phyloP scores from a whole-genome alignment of 2,888 invertebrate species.

The Caradrina clavipalpis region DNA sequence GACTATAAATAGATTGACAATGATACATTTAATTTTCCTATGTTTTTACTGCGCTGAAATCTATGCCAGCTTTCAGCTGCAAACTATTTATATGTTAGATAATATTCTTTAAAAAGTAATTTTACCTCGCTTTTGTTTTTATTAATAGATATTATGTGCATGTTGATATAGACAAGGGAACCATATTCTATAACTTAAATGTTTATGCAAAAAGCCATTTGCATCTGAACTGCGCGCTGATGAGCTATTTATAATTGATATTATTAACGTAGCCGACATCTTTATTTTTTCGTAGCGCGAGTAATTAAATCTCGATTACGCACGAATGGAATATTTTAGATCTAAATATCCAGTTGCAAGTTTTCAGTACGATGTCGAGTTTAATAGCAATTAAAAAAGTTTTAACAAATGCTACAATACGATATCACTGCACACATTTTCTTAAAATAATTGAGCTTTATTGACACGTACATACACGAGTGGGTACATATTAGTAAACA shows the following conservation, averaged over 20 bases:
- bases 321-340: conserved; percentile 27
- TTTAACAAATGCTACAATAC: neutral
- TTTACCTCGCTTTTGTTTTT: conserved; percentile 6
- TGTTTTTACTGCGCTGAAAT: neutral
- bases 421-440: neutral
- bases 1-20: conserved; percentile 18
- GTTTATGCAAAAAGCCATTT: neutral
- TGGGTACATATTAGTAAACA: neutral
- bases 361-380: conserved; percentile 2
- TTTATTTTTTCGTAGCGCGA: conserved; percentile 11
- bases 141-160: neutral
- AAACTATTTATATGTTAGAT: neutral
- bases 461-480: too few relatives aligned
- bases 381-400: conserved; percentile 2
- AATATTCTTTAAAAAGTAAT: neutral
- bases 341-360: neutral
- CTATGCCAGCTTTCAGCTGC: neutral
- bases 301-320: conserved; percentile 40
- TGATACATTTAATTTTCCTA: neutral
- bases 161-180: neutral
- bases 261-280: conserved; percentile 23
- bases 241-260: conserved; percentile 25
- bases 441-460: neutral
- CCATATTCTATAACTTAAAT: neutral
- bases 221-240: conserved; percentile 8